Evolutionary conservation across 64 coral and sea anemone species (phyloP).

Genomic region (Platygyra sinensis): DNA sequence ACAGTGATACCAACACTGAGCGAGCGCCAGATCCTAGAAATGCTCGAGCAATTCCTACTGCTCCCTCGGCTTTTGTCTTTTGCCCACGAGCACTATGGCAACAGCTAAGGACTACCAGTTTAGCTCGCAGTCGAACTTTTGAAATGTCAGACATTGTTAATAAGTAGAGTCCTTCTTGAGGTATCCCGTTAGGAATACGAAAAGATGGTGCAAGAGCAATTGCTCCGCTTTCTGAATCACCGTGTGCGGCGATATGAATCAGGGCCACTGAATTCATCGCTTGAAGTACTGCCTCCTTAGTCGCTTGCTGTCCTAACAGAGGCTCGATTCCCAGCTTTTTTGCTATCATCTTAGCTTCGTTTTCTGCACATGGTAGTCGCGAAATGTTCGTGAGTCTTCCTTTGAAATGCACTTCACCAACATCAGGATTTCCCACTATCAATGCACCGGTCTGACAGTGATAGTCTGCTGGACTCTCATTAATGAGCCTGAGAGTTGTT

Average conservation of each 20-base stretch:
- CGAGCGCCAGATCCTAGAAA: too few relatives aligned
- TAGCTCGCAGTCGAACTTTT: neutral
- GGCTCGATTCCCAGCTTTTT: neutral
- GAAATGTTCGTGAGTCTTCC: neutral
- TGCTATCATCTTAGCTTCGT: neutral
- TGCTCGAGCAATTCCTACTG: too few relatives aligned
- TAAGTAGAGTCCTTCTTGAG: neutral
- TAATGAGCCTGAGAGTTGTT: neutral
- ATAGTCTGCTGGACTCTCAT: neutral
- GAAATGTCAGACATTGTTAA: neutral
- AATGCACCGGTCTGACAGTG: neutral
- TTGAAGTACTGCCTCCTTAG: neutral
- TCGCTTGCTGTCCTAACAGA: neutral
- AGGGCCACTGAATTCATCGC: neutral
- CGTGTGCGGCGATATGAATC: neutral
- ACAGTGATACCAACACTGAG: too few relatives aligned
- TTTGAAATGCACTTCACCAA: neutral
- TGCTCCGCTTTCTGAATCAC: neutral
- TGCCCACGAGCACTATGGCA: too few relatives aligned
- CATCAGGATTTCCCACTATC: neutral
- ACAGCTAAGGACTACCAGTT: neutral
- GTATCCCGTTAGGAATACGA: neutral
- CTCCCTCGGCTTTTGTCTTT: too few relatives aligned
- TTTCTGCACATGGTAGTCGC: neutral
- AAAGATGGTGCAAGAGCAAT: neutral